Percentiles rank a stretch among this genome's conserved stretches.
Evolutionary conservation across 2,113 vertebrate species (phyloP).

Genomic region (Xyrauchen texanus): DNA sequence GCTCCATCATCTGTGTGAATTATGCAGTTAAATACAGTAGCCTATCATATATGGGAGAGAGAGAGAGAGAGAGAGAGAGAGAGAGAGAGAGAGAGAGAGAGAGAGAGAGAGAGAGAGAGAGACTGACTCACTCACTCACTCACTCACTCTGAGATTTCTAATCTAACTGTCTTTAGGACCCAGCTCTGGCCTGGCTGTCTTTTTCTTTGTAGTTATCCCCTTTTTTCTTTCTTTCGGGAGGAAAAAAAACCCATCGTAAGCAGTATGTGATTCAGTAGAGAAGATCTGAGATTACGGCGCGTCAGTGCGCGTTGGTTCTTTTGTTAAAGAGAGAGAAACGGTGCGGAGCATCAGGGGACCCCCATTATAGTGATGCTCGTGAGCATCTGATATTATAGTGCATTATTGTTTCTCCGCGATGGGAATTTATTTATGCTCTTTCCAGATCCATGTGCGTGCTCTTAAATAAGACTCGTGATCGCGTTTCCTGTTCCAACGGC

Average conservation of each 20-base stretch:
- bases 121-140: no score
- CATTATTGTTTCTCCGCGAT: neutral
- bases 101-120: no score
- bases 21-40: no score
- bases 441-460: conserved; percentile 46
- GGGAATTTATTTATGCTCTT: conserved; percentile 51
- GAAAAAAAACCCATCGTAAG: conserved; percentile 28
- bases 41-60: no score
- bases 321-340: neutral
- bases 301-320: conserved; percentile 9
- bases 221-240: conserved; percentile 19
- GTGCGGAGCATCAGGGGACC: conserved; percentile 20
- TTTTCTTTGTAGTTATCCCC: conserved; percentile 71
- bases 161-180: conserved; percentile 72
- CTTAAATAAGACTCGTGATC: conserved; percentile 6
- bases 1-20: no score
- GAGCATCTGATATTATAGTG: neutral
- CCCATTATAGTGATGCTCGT: neutral
- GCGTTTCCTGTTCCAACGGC: neutral
- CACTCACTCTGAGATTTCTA: neutral
- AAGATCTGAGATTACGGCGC: conserved; percentile 4
- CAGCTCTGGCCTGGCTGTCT: conserved; percentile 52
- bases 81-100: no score
- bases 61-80: no score
- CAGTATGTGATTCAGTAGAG: conserved; percentile 21